A percentile compares a stretch with the other conserved stretches of the same genome.
Conservation (phyloP, 2,888 invertebrate genomes). For the Ectemnius cavifrons region DNA sequence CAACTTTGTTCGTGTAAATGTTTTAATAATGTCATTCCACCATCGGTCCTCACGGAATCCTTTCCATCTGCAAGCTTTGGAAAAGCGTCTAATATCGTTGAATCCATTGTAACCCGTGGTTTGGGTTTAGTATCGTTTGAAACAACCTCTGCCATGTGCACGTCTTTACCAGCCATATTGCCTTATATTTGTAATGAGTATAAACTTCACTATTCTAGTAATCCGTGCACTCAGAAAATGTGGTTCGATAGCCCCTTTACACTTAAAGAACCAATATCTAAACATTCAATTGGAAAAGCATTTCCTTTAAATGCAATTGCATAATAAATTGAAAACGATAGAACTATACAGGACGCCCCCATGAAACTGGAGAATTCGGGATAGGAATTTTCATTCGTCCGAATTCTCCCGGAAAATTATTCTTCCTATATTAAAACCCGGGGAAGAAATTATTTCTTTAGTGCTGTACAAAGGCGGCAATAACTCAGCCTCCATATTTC, state of each 20-base stretch:
- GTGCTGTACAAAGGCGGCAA: too few relatives aligned
- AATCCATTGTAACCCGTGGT: conserved; percentile 68
- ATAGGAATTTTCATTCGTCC: too few relatives aligned
- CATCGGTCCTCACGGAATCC: conserved; percentile 76
- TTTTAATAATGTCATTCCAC: conserved; percentile 75
- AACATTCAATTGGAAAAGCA: too few relatives aligned
- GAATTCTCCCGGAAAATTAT: too few relatives aligned
- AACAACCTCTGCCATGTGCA: conserved; percentile 52
- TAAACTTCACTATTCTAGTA: conserved; percentile 42
- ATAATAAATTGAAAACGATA: not conserved
- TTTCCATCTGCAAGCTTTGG: conserved; percentile 75
- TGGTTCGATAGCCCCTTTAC: too few relatives aligned
- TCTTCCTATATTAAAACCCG: too few relatives aligned
- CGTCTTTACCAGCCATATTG: conserved; percentile 62
- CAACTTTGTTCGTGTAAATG: conserved; percentile 74
- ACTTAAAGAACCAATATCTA: too few relatives aligned
- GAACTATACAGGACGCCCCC: not conserved
- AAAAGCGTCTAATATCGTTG: conserved; percentile 78
- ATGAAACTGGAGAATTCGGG: not conserved
- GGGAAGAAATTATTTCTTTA: too few relatives aligned
- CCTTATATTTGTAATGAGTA: conserved; percentile 23
- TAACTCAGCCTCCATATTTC: too few relatives aligned
- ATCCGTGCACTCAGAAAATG: not conserved
- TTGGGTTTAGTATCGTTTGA: conserved; percentile 29
- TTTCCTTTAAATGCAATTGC: not conserved